Base-by-base conservation (phyloP, 2,888 invertebrate species). In the Phoenoteleia sp. region DNA sequence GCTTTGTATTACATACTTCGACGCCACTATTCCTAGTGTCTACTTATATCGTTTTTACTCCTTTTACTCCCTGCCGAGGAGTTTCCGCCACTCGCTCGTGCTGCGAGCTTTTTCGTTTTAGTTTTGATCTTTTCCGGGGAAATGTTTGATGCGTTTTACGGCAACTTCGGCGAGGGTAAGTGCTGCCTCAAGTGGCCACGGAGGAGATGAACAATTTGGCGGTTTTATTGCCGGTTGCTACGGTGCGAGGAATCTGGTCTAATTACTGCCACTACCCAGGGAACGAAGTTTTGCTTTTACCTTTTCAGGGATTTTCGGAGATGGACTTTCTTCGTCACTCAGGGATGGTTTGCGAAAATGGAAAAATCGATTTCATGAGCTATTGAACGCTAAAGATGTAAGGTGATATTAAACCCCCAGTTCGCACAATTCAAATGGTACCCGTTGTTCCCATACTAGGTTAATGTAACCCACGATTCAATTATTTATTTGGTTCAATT, bases 1-100 rank as follows among this genome's bases (percentile, higher is more conserved):
- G 80, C 81, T 75, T 79, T 81, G 81, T 85, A 81, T 77, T 75
- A 79, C 81, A 79, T 79, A 85, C 81, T 74, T 81, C 64, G 81
- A 75, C 77, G 74, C 62, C 77, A 77, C 84, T 45, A 76, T 85
- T 81, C 62, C 74, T 64, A 27, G 17, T 77, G 67, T 81, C 75
- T 80, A 71, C 84, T 84, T 74, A 36, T 49, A 64, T 56, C 79
- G 49, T 72, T 47, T 77, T 60, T 71, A 39, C 60, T 76, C 64
- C 62, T 69, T 72, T 83, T 33, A 60, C 11, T 33, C 79, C 23
- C 52, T 39, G 60, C 62, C 45, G 25, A 77, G 54, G 36, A 66
- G 66, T 66, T 80, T 71, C 29, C 62, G 45, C 54, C 45, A 45
- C 77, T 67, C 54, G 39, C 54, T 58, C 47, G 56, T 21, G 60